Conservation (phyloP, 2,888 invertebrate genomes). For the Odontothrips loti region DNA sequence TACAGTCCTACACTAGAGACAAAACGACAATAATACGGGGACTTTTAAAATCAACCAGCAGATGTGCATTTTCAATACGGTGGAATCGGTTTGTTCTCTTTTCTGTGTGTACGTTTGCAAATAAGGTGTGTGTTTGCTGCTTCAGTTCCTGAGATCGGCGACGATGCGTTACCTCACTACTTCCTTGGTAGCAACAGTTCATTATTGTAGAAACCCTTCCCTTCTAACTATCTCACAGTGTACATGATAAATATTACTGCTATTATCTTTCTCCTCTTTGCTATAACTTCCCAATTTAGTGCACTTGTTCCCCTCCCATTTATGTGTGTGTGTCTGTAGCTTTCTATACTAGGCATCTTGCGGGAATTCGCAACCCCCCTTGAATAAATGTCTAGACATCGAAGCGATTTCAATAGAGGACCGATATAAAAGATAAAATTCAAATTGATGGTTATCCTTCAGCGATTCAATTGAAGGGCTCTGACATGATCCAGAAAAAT, state of each 20-base stretch:
- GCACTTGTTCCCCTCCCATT: not conserved
- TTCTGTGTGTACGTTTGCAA: not conserved
- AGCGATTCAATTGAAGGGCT: too few relatives aligned
- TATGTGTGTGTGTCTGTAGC: not conserved
- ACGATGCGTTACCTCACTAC: not conserved
- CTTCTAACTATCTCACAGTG: not conserved
- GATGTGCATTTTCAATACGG: not conserved
- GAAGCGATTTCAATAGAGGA: too few relatives aligned
- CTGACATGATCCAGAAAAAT: too few relatives aligned
- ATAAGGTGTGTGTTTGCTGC: constrained; percentile 5
- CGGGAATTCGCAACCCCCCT: not conserved
- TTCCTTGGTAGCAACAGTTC: not conserved
- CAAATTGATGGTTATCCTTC: too few relatives aligned
- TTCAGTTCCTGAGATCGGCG: not conserved
- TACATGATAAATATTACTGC: not conserved
- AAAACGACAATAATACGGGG: too few relatives aligned
- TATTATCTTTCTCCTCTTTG: not conserved
- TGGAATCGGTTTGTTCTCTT: not conserved
- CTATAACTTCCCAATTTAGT: constrained; percentile 6
- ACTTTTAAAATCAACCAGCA: too few relatives aligned
- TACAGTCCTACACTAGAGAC: too few relatives aligned
- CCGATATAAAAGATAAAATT: too few relatives aligned
- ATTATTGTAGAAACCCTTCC: not conserved
- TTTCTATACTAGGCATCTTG: not conserved
- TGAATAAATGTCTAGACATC: too few relatives aligned